Evolutionary conservation across 2,797 vertebrate species (phyloP).

Genomic region (Pseudopleuronectes americanus): DNA sequence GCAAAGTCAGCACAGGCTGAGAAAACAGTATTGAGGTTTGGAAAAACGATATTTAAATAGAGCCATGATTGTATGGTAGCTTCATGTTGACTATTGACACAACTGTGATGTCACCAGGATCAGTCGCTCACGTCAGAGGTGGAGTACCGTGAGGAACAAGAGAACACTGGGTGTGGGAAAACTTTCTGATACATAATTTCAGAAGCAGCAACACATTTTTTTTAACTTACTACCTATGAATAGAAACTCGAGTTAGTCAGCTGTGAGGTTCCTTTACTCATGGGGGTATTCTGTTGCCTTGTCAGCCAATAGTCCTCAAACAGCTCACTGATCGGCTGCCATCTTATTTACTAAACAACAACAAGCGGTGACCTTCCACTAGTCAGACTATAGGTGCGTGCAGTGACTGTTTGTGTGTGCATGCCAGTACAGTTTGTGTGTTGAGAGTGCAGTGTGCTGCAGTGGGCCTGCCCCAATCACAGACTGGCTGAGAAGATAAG

Average conservation of each 20-base stretch:
- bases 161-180: not conserved
- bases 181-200: not conserved
- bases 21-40: not conserved
- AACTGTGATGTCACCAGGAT: not conserved
- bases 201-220: not conserved
- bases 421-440: not conserved
- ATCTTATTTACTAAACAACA: slow-evolving; percentile 47
- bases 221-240: not conserved
- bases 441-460: slow-evolving; percentile 6
- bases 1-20: not conserved
- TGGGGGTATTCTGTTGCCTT: not conserved
- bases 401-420: not conserved
- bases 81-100: not conserved
- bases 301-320: slow-evolving; percentile 40
- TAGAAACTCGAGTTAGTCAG: not conserved
- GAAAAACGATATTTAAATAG: not conserved
- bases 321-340: slow-evolving; percentile 32
- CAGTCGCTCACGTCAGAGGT: not conserved
- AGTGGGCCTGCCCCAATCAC: slow-evolving; percentile 34
- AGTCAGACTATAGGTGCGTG: slow-evolving; percentile 35
- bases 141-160: not conserved
- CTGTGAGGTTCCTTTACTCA: not conserved
- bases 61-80: no score
- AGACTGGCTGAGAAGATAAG: slow-evolving; percentile 60
- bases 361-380: slow-evolving; percentile 59